Base-by-base conservation (phyloP, 2,888 invertebrate species). In the Cloeon dipterum region DNA sequence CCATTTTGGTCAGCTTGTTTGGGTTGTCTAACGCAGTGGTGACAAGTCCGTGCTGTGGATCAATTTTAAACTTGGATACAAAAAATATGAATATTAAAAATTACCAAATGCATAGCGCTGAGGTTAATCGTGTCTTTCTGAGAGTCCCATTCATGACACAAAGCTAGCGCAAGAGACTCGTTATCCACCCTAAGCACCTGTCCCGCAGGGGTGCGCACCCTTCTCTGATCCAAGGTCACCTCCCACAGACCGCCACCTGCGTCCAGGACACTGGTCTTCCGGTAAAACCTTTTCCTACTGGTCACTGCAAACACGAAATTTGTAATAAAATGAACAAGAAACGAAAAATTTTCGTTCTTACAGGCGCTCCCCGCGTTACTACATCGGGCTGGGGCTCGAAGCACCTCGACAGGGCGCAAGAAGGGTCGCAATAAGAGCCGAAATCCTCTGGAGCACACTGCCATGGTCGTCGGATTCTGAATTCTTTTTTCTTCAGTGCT, bases 11-110 rank as follows among this genome's bases (percentile, higher is more conserved):
- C 41, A 76, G 62, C 46, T 74, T 72, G 45, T 78, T 75, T 5
- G 94, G 94, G 63, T 96, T 96, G 53, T 98, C 98, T 42, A 88
- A 58, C 20, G 77, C 74, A 17, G 89, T 91, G 50, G 85, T 91
- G 49, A 85, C 81, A 21, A 98, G 58, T 2, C 83, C 74, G 10
- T 86, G 93, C 74, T 81, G 58, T 43, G 62, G 59, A 36, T 41
- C 41, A n/a, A n/a, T n/a, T n/a, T n/a, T n/a, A n/a, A n/a, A n/a
- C n/a, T n/a, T n/a, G n/a, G n/a, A n/a, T n/a, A n/a, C n/a, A n/a
- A n/a, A n/a, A n/a, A n/a, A n/a, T n/a, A n/a, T n/a, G n/a, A n/a
- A n/a, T n/a, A n/a, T n/a, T 23, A 23, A n/a, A n/a, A n/a, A 8
- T 61, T 63, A 85, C 85, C 62, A 94, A 58, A 58, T 93, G 89